Evolutionary conservation across 2,113 vertebrate genomes (phyloP).

Genomic region (Oncorhynchus kisutch): DNA sequence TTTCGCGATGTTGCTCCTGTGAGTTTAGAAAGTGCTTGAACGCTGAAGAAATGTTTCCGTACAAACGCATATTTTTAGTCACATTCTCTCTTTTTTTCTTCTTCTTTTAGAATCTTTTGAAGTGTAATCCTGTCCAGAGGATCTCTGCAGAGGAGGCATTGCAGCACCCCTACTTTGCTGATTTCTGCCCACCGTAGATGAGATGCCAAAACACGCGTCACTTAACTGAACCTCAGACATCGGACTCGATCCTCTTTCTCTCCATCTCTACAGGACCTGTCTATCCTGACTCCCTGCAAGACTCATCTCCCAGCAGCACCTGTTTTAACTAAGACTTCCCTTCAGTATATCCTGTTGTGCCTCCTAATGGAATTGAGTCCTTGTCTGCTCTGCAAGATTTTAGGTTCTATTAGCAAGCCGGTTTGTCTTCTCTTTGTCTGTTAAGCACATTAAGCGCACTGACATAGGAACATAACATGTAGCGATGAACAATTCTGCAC

Average conservation of each 20-base stretch:
- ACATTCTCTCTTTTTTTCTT: conserved; percentile 32
- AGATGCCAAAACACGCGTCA: conserved; percentile 43
- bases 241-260: conserved; percentile 50
- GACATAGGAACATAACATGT: conserved; percentile 8
- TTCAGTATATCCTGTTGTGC: conserved; percentile 53
- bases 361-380: conserved; percentile 47
- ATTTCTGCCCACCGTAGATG: conserved; percentile 78
- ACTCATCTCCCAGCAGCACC: conserved; percentile 31
- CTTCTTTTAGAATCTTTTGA: conserved; percentile 82
- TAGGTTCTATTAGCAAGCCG: conserved; percentile 33
- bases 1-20: too few relatives aligned
- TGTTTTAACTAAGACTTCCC: conserved; percentile 24
- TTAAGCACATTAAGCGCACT: conserved; percentile 10
- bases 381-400: conserved; percentile 36
- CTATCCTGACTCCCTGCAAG: conserved; percentile 26
- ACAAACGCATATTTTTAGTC: neutral
- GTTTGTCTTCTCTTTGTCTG: conserved; percentile 17
- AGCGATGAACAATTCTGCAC: conserved; percentile 28
- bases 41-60: too few relatives aligned
- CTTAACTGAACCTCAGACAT: conserved; percentile 22
- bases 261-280: conserved; percentile 41
- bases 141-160: conserved; percentile 86
- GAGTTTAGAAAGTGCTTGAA: too few relatives aligned
- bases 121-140: conserved; percentile 86
- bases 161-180: conserved; percentile 82